Conservation (phyloP, 2,797 vertebrate genomes). For the Trachops cirrhosus region DNA sequence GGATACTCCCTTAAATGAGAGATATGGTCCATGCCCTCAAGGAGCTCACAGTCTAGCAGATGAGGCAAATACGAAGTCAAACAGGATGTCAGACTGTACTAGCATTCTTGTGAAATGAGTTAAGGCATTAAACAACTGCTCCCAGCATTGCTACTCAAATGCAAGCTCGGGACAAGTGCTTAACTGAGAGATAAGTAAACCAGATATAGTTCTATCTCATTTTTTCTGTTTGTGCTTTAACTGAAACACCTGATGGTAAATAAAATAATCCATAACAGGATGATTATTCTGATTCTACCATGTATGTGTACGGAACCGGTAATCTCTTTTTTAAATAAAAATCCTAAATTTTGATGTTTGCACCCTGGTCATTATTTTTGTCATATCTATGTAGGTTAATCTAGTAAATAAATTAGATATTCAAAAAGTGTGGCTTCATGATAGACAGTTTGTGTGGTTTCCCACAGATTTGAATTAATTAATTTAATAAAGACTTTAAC, state of each 20-base stretch:
- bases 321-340: neutral
- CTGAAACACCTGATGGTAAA: constrained; percentile 48
- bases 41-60: neutral
- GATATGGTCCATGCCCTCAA: neutral
- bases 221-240: neutral
- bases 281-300: neutral
- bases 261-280: neutral
- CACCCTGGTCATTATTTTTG: neutral
- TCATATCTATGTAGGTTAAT: neutral
- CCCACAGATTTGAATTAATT: constrained; percentile 31
- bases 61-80: constrained; percentile 35
- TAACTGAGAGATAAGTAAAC: neutral
- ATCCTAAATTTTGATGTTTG: neutral
- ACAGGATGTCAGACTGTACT: neutral
- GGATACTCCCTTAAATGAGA: neutral
- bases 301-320: neutral
- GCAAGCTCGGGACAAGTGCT: neutral
- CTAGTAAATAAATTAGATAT: neutral
- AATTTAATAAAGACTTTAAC: constrained; percentile 55
- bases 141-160: neutral
- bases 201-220: neutral
- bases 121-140: constrained; percentile 6
- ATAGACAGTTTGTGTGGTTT: constrained; percentile 33
- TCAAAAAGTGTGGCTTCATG: constrained; percentile 48
- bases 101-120: constrained; percentile 58